Evolutionary conservation across 2,888 invertebrate species (phyloP), one percentile per base, ranked within the genome.

Genomic region (Polyommatus icarus): DNA sequence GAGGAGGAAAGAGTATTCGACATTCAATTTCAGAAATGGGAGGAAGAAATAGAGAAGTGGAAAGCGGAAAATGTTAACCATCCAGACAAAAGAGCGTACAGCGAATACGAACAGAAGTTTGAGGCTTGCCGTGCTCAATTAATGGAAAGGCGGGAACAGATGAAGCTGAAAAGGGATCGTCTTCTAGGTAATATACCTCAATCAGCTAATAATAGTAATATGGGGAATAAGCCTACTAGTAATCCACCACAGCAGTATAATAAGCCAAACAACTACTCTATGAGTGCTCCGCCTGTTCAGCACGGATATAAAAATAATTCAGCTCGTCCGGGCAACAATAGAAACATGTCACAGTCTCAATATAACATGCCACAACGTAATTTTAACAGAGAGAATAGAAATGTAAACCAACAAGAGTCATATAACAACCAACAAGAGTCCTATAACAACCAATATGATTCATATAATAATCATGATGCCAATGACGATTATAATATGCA

Each of bases 31-130:
- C 95, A 96, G 84, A 96, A 97, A 85, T 99, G 98, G 98, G 98
- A 98, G 90, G 96, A 97, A 82, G 97, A 98, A 88, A 98, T 98
- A 88, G 96, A 97, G 84, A 97, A 97, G 84, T 99, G 99, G 99
- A 97, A 97, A 87, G 96, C 96, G 80, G 97, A 98, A 85, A 99
- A 99, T 92, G 96, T 96, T 57, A 97, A 98, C 89, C 98, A 98
- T 92, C 98, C 98, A 0, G 98, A 98, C 88, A 97, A 97, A 89
- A 96, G 96, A 89, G 97, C 97, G 83, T 98, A 98, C 86, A 95
- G 95, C 83, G 96, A 97, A 84, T 98, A 98, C 89, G 98, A 98
- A 89, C 95, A 96, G 77, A 98, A 98, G 88, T 98, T 98, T 96
- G 97, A 97, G 85, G 95, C 96, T 59, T 98, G 97, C 93, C 95